Percentiles rank a stretch among this genome's conserved stretches.
Conservation (phyloP, 2,888 invertebrate genomes). For the Erebia ligea region DNA sequence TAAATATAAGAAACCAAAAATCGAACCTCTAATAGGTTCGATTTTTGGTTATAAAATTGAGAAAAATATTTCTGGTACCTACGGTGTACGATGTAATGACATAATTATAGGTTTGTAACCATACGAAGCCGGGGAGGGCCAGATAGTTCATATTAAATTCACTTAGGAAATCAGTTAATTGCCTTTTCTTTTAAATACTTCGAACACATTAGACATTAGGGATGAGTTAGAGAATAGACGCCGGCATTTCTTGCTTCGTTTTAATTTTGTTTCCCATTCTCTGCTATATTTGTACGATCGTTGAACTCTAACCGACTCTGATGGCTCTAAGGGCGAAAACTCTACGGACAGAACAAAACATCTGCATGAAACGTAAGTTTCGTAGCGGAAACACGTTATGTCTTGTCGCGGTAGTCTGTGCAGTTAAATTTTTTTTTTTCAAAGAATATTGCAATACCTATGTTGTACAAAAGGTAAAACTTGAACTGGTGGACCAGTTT, state of each 20-base stretch:
- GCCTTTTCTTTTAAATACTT: slow-evolving; percentile 30
- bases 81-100: not conserved
- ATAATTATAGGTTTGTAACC: not conserved
- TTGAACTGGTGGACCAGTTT: too few species aligned
- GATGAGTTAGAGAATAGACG: slow-evolving; percentile 26
- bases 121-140: too few species aligned
- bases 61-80: not conserved
- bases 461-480: too few species aligned
- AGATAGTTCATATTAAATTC: not conserved
- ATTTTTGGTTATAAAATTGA: not conserved
- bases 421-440: too few species aligned
- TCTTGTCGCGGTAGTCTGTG: too few species aligned
- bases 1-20: too few species aligned
- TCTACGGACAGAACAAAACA: not conserved
- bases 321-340: not conserved
- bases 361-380: too few species aligned
- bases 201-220: slow-evolving; percentile 30
- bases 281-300: slow-evolving; percentile 54
- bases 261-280: slow-evolving; percentile 55
- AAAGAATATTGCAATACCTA: too few species aligned
- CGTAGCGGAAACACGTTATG: too few species aligned
- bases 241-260: slow-evolving; percentile 40
- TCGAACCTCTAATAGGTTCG: too few species aligned
- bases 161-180: slow-evolving; percentile 19
- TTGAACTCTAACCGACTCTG: slow-evolving; percentile 46